Conservation (phyloP, 1,140 invertebrate species). For the Leptinotarsa lineolata region DNA sequence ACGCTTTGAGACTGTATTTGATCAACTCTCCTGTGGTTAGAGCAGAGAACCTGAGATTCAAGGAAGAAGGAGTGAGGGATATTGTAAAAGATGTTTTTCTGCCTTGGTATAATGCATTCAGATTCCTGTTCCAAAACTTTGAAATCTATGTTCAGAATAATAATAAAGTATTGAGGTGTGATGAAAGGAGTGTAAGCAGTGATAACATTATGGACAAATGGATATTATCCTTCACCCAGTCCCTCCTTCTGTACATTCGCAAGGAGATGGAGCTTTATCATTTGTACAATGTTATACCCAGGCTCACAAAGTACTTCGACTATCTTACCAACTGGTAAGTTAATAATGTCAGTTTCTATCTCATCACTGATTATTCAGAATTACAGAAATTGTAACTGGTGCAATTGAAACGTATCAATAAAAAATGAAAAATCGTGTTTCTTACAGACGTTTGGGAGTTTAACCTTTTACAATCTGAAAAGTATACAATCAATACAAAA, state of each 20-base stretch:
- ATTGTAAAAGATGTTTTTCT: constrained; percentile 97
- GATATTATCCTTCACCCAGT: constrained; percentile 97
- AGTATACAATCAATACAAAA: too few relatives aligned
- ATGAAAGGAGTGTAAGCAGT: constrained; percentile 62
- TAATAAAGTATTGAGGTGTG: constrained; percentile 65
- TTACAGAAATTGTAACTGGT: too few relatives aligned
- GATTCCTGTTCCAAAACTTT: constrained; percentile 93
- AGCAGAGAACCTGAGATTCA: constrained; percentile 95
- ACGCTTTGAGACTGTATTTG: constrained; percentile 93
- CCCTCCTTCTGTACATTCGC: constrained; percentile 84
- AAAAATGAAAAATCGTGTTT: too few relatives aligned
- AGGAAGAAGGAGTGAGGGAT: constrained; percentile 93
- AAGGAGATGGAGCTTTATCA: constrained; percentile 94
- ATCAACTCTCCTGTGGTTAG: constrained; percentile 98
- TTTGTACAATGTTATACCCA: constrained; percentile 93
- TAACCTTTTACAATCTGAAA: too few relatives aligned
- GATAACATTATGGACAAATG: constrained; percentile 95
- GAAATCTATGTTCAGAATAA: constrained; percentile 78
- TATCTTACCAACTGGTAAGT: constrained; percentile 92
- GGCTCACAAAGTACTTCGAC: constrained; percentile 94
- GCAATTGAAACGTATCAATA: too few relatives aligned
- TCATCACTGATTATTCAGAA: too few relatives aligned
- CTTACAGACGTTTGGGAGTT: too few relatives aligned
- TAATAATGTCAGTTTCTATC: too few relatives aligned
- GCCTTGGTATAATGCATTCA: constrained; percentile 99